Percentiles rank a stretch among this genome's conserved stretches.
Evolutionary conservation across 2,888 invertebrate species (phyloP).

Genomic region (Euphydryas editha): DNA sequence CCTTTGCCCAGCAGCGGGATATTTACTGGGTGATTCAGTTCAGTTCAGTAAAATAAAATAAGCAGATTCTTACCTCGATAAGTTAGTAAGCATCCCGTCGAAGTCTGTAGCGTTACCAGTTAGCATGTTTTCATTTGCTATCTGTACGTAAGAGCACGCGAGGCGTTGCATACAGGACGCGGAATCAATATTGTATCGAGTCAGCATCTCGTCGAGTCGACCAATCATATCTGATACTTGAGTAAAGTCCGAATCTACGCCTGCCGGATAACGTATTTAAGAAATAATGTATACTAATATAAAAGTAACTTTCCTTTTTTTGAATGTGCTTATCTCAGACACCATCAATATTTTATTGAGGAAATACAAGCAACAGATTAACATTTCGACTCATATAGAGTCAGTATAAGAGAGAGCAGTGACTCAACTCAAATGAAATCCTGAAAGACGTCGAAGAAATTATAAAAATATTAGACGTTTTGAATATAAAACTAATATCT

Average conservation of each 20-base stretch:
- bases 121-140: constrained; percentile 86
- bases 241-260: constrained; percentile 39
- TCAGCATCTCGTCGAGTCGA: constrained; percentile 86
- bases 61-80: constrained; percentile 84
- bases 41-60: too few species aligned
- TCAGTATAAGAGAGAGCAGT: too few species aligned
- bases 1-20: too few species aligned
- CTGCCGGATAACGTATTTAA: constrained; percentile 15
- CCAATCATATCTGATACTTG: constrained; percentile 86
- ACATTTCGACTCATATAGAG: too few species aligned
- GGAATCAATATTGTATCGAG: constrained; percentile 88
- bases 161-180: constrained; percentile 88
- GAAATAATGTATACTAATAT: not conserved
- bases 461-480: too few species aligned
- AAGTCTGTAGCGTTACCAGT: constrained; percentile 85
- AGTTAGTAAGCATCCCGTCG: constrained; percentile 84
- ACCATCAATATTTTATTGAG: too few species aligned
- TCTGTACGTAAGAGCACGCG: constrained; percentile 88
- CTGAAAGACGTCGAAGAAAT: too few species aligned
- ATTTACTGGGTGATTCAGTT: too few species aligned
- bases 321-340: too few species aligned
- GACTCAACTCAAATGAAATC: too few species aligned
- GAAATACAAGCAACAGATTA: too few species aligned
- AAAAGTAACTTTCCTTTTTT: not conserved
- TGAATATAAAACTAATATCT: too few species aligned